Conservation (phyloP, 2,113 vertebrate genomes). For the Sander vitreus region DNA sequence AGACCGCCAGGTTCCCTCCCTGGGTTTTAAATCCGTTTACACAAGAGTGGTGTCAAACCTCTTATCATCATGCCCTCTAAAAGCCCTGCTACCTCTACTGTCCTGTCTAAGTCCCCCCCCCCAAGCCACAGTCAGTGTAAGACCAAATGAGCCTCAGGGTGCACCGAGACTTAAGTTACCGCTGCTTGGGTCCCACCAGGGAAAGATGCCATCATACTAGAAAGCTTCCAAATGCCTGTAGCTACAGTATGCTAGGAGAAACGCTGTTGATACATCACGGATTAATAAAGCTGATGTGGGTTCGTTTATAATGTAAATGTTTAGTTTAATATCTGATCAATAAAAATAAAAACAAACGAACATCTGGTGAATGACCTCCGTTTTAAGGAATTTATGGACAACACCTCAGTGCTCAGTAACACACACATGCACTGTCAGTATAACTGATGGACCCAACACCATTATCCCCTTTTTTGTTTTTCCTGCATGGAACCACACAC, state of each 20-base stretch:
- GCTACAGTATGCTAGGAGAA: background rate
- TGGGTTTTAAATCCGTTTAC: conserved; percentile 5
- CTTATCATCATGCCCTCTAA: background rate
- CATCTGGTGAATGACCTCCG: too few relatives aligned
- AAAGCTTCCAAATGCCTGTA: conserved; percentile 39
- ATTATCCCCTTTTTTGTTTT: background rate
- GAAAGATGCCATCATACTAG: conserved; percentile 18
- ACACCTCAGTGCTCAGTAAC: background rate
- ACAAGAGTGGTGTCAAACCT: background rate
- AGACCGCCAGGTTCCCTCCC: background rate
- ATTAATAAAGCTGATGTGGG: background rate
- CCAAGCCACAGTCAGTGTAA: background rate
- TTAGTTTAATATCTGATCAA: background rate
- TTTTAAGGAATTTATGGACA: background rate
- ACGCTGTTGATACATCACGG: background rate
- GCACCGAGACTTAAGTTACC: conserved; percentile 1
- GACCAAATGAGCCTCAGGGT: conserved; percentile 26
- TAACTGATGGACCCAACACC: background rate
- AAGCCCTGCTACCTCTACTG: conserved; percentile 20
- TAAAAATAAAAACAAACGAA: too few relatives aligned
- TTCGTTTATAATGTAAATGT: background rate
- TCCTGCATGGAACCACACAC: background rate
- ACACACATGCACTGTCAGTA: background rate
- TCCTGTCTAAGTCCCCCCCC: too few relatives aligned
- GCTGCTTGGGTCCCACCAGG: conserved; percentile 17